Evolutionary conservation across 2,888 invertebrate species (phyloP), one percentile per base, ranked within the genome.

Genomic region (Eristalis arbustorum): DNA sequence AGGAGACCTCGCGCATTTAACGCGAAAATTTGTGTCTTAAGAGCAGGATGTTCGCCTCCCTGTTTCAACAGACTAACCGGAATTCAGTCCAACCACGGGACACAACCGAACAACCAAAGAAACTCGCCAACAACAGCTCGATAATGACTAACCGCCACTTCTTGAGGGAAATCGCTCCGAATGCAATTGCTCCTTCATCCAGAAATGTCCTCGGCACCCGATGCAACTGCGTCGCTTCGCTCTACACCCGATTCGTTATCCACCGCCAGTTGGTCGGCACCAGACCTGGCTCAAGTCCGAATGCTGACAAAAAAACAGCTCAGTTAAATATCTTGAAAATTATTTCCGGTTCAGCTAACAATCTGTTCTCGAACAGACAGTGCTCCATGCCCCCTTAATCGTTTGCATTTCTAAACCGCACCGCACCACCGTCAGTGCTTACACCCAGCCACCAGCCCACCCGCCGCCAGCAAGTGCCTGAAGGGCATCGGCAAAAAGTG

Each of bases 371-470:
- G 28, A 61, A 42, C 75, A 67, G 59, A 68, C 59, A 75, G 28
- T 4, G 23, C 28, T n/a, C n/a, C 23, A 67, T 22, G 57, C 40
- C 56, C 37, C 37, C 68, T 76, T 73, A 77, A 77, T 85, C 84
- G 81, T 82, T 77, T 87, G 77, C 78, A 87, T 82, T 87, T 31
- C 56, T 23, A 28, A 74, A 78, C 81, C 31, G 34, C 56, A 73
- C 64, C 67, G 56, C n/a, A 22, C 8, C 18, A 18, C 13, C n/a
- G n/a, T n/a, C n/a, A n/a, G n/a, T 56, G 69, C 57, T 77, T 25
- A 18, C 42, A 72, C 76, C 71, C 71, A 22, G 62, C 31, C 31
- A 23, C 14, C 56, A 49, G 68, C 2, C 2, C 18, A 14, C 61
- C 57, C 23, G 14, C 25, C 23, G 59, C 25, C 57, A 8, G 11